These are phyloP conservation scores for Coturnix japonica DNA, from an alignment of 2,113 vertebrate species.

Conservation along the genomic window DNA sequence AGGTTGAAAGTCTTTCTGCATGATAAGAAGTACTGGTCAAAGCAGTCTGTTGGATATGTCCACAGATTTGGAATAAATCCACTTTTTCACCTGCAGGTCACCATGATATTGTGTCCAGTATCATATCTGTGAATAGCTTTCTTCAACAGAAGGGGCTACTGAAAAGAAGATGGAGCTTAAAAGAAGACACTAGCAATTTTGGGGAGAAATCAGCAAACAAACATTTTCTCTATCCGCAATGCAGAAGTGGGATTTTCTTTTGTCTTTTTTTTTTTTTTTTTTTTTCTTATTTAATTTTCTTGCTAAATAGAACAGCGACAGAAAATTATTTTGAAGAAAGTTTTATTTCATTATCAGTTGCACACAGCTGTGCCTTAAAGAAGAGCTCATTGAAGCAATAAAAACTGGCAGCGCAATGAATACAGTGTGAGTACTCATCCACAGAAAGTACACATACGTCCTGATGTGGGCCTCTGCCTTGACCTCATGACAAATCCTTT, in stretches of 20 bases:
- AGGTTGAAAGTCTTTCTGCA: background rate
- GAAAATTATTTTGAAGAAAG: background rate
- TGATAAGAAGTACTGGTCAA: background rate
- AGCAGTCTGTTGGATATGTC: background rate
- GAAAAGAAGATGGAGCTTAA: background rate
- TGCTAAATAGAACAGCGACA: background rate
- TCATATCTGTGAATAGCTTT: background rate
- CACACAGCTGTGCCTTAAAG: constrained; percentile 8
- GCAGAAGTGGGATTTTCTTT: background rate
- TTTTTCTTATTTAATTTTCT: background rate
- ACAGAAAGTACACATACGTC: background rate
- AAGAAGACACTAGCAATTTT: background rate
- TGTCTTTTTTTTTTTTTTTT: rapidly evolving
- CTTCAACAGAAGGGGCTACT: background rate
- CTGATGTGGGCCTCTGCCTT: background rate
- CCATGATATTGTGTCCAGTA: background rate
- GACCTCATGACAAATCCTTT: background rate
- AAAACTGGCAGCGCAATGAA: background rate
- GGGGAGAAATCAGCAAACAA: background rate
- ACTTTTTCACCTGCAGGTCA: background rate
- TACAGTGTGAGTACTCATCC: rapidly evolving
- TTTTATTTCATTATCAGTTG: constrained; percentile 32
- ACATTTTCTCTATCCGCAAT: background rate
- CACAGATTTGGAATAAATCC: background rate
- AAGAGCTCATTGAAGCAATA: background rate